A percentile compares a stretch with the other conserved stretches of the same genome.
Evolutionary conservation across 2,888 invertebrate genomes (phyloP).

Genomic region (Rhimphoctona megacephalus): DNA sequence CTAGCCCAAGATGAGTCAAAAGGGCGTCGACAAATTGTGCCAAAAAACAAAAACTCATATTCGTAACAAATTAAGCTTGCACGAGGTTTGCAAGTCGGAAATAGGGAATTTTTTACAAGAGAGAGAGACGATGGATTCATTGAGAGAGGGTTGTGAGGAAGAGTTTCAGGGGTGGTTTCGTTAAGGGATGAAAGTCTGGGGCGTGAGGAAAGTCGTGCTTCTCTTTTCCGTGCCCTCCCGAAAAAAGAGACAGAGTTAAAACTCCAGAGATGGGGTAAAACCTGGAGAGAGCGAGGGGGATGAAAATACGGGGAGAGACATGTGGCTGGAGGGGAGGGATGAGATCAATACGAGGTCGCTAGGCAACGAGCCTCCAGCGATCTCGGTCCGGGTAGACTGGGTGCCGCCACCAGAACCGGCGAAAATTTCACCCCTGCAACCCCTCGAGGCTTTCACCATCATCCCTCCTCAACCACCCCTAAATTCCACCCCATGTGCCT

Average conservation of each 20-base stretch:
- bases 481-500: constrained; percentile 23
- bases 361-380: constrained; percentile 85
- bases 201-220: background rate
- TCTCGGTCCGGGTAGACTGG: constrained; percentile 87
- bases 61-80: background rate
- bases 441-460: constrained; percentile 82
- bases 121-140: background rate
- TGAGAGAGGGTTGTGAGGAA: background rate
- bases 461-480: constrained; percentile 67
- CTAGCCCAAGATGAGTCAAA: background rate
- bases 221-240: background rate
- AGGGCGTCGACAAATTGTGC: background rate
- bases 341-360: constrained; percentile 85
- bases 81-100: background rate
- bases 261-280: constrained; percentile 41
- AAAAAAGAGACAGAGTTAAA: constrained; percentile 49
- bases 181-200: constrained; percentile 37
- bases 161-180: background rate
- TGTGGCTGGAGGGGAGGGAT: constrained; percentile 77
- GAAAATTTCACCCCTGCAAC: constrained; percentile 82
- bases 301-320: constrained; percentile 75
- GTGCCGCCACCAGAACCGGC: constrained; percentile 86
- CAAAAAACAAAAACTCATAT: background rate
- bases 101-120: background rate
- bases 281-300: constrained; percentile 23